Evolutionary conservation across 1,140 invertebrate species (phyloP), one percentile per base, ranked within the genome.

Genomic region (Anoplolepis gracilipes): DNA sequence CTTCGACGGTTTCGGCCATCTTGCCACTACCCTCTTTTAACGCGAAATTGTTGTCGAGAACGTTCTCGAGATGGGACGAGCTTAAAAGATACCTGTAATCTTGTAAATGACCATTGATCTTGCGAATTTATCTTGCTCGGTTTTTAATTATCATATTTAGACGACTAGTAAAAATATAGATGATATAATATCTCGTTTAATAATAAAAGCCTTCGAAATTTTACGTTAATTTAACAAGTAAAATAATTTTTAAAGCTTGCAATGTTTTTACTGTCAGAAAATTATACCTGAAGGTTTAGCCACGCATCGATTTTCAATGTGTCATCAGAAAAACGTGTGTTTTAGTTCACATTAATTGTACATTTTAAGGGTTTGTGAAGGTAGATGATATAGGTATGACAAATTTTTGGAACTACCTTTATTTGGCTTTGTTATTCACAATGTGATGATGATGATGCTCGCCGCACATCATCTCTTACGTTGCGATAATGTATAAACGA

Each of bases 371-470:
- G 1, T 42, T 25, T 49, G 36, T 3, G 16, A 22, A 28, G 19
- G 19, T 81, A 67, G 39, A 75, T 76, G 19, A 33, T 61, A 65
- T 3, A 62, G n/a, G n/a, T 2, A 36, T 19, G 30, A 77, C 46
- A 39, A 88, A 30, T 36, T 59, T 22, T 67, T 11, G 57, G 73
- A 78, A 65, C 84, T 90, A 88, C 79, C 10, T 90, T 90, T 90
- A 90, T 90, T 90, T 90, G 86, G 86, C 88, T 85, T 87, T 33
- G 55, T 64, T 81, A 55, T 67, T 55, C 79, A 84, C 65, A 46
- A 53, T 62, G n/a, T n/a, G 19, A 46, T 61, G 62, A 42, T 77
- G 75, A 67, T 55, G 77, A 86, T 53, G 76, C 16, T 85, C 67
- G 25, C 28, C 30, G 13, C 36, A 42, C 75, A 28, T 59, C 75